Evolutionary conservation across 2,113 vertebrate species (phyloP), one percentile per base, ranked within the genome.

Genomic region (Turdus rufiventris): DNA sequence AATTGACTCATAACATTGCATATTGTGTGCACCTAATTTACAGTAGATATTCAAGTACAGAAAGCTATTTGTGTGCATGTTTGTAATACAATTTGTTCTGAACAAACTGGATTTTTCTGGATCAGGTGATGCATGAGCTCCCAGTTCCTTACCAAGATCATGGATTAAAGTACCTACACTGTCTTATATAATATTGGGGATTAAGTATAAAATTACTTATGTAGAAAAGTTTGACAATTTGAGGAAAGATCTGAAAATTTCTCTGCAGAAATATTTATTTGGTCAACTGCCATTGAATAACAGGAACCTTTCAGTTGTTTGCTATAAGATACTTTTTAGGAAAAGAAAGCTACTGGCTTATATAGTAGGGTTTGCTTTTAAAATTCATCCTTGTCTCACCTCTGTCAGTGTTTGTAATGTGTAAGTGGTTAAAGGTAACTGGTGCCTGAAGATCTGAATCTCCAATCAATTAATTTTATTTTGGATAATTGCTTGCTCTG

Each of bases 401-500:
- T 76, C 31, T 84, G 18, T 47, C 56, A 67, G 24, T 66, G 43
- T 47, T 75, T 17, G 26, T 54, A 34, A 48, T 13, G 14, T 57
- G 2, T 60, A 73, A 34, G 43, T 63, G 24, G 43, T 48, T 82
- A 63, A 62, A 70, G 40, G 65, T 77, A 70, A 74, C 23, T 3
- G 8, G 7, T 63, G 24, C 50, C 53, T 70, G 75, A 54, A 75
- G 66, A 88, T 79, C 26, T 89, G 51, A 50, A 56, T 89, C 56
- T 77, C 42, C 47, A 75, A n/a, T 91, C 48, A 81, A 58, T 85
- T 78, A 25, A 82, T 67, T 89, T 91, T 67, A 38, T 58, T 92
- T 94, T 78, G 43, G 71, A n/a, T 91, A 85, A 85, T 85, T 88
- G 48, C 88, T 95, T 87, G 48, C 70, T 89, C 38, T 92, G 61